A percentile compares a stretch with the other conserved stretches of the same genome.
phyloP scores from a whole-genome alignment of 2,113 vertebrate species.

The Tragelaphus scriptus region DNA sequence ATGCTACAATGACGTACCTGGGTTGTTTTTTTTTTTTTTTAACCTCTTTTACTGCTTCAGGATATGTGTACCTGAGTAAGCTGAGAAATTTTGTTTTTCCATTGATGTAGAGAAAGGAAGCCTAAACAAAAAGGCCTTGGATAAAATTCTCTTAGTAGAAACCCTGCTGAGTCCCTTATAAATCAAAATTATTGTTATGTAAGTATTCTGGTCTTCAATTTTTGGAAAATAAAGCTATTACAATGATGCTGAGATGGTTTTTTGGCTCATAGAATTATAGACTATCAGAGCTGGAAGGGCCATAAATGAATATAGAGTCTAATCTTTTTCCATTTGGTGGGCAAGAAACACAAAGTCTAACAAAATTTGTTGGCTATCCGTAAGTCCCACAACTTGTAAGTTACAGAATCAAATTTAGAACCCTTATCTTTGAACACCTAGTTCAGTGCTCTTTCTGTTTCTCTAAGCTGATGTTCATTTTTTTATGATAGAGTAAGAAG shows the following conservation, averaged over 20 bases:
- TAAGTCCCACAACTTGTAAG: neutral
- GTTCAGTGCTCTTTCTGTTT: neutral
- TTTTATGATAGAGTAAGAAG: neutral
- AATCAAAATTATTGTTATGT: constrained; percentile 27
- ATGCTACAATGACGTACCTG: neutral
- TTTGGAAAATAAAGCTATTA: neutral
- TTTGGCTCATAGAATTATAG: neutral
- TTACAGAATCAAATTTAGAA: neutral
- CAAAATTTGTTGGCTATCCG: neutral
- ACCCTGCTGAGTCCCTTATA: neutral
- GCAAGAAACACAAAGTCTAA: neutral
- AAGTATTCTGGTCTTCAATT: neutral
- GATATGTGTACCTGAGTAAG: neutral
- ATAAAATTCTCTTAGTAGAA: constrained; percentile 6
- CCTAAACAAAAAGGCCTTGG: neutral
- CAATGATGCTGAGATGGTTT: neutral
- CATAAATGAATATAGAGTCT: neutral
- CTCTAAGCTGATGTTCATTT: neutral
- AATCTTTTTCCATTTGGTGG: neutral
- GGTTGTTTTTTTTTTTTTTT: neutral
- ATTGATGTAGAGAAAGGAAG: neutral
- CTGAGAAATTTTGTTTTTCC: constrained; percentile 14
- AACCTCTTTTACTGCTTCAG: neutral
- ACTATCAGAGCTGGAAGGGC: neutral
- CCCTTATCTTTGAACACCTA: neutral